Evolutionary conservation across 2,113 vertebrate genomes (phyloP).

Genomic region (Myiagra hebetior): DNA sequence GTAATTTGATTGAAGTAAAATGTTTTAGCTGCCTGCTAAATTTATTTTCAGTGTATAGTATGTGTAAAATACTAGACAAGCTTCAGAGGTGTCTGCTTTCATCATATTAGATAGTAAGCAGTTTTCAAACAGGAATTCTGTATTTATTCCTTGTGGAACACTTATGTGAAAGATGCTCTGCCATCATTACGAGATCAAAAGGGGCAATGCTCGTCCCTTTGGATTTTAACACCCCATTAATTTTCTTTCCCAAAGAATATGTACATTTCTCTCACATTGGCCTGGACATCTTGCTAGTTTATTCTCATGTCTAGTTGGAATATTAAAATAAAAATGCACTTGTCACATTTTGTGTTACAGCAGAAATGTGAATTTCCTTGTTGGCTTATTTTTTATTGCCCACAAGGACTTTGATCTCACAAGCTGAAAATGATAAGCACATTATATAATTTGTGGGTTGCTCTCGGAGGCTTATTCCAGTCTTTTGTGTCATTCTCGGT

Average conservation of each 20-base stretch:
- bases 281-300: not conserved
- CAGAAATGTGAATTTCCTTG: not conserved
- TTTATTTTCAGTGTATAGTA: not conserved
- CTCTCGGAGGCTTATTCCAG: not conserved
- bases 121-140: not conserved
- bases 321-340: not conserved
- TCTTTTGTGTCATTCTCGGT: not conserved
- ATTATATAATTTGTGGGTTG: not conserved
- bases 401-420: constrained; percentile 46
- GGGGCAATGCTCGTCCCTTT: not conserved
- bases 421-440: not conserved
- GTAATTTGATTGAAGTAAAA: not conserved
- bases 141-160: not conserved
- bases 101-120: not conserved
- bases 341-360: not conserved
- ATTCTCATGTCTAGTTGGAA: not conserved
- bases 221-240: not conserved
- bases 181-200: accelerated
- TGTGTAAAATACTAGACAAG: accelerated
- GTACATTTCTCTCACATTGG: not conserved
- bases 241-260: not conserved
- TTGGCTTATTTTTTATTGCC: constrained; percentile 15
- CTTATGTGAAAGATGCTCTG: not conserved
- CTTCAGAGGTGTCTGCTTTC: not conserved
- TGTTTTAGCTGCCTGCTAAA: not conserved